Evolutionary conservation across 2,888 invertebrate species (phyloP), one percentile per base, ranked within the genome.

Genomic region (Adelognathus sp.): DNA sequence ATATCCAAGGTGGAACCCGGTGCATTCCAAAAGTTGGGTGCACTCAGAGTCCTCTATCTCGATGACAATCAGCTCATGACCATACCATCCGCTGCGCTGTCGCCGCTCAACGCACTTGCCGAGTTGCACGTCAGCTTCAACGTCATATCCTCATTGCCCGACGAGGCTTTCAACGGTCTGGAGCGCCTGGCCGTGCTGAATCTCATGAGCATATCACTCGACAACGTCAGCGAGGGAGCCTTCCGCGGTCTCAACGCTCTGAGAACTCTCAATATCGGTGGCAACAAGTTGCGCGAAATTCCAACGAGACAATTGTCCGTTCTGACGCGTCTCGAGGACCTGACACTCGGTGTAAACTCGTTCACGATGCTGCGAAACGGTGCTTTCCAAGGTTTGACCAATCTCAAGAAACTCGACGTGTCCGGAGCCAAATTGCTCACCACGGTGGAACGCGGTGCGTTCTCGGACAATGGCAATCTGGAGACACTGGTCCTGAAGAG

Each of bases 41-140:
- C 96, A n/a, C 92, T 97, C 72, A 93, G 96, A 79, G 95, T 97
- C 18, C 92, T 97, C 11, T 96, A 96, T 90, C 92, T 97, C 80
- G 97, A 97, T 87, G 97, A 97, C 89, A 97, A 97, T 90, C 95
- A 96, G 78, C 90, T 97, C 79, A 95, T 94, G 83, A 93, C 94
- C 1, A 95, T 97, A 64, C 97, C 97, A 16, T 95, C 96, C 1
- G 91, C 94, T 16, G 94, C 96, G 0, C 95, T 97, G 86, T 93
- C 94, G 24, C 93, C 95, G 1, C 92, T 97, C 85, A 95, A 95
- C 71, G 95, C 95, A 83, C 92, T 97, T 74, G 97, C 97, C 2
- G 97, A 97, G 90, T 92, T 97, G 9, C 97, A 96, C 87, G 94
- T 97, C 44, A 97, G 97, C 9, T 93, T 96, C 80, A 97, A 97